Percentiles rank a stretch among this genome's conserved stretches.
Evolutionary conservation across 1,140 invertebrate genomes (phyloP).

Genomic region (Listronotus oregonensis): DNA sequence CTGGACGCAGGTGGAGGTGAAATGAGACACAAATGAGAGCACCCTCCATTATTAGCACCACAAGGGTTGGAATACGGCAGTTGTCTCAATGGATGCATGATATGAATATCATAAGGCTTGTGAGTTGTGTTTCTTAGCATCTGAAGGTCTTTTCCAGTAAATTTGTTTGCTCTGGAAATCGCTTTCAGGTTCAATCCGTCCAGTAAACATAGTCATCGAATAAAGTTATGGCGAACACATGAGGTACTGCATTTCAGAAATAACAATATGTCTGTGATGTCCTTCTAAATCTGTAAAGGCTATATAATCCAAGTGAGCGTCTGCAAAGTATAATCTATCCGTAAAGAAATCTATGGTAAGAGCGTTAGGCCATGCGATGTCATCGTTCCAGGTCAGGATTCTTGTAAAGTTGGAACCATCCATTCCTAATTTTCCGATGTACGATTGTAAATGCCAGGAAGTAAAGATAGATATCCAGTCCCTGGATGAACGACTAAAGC

Average conservation of each 20-base stretch:
- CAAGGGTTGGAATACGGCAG: slow-evolving; percentile 89
- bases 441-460: slow-evolving; percentile 95
- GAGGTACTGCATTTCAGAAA: slow-evolving; percentile 81
- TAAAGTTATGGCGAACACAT: slow-evolving; percentile 91
- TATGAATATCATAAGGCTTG: slow-evolving; percentile 91
- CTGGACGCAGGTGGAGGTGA: slow-evolving; percentile 77
- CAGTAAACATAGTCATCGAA: slow-evolving; percentile 96
- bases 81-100: slow-evolving; percentile 86
- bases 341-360: slow-evolving; percentile 97
- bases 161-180: slow-evolving; percentile 85
- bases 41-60: slow-evolving; percentile 91
- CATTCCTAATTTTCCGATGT: slow-evolving; percentile 97
- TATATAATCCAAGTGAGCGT: slow-evolving; percentile 98
- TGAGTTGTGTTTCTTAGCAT: slow-evolving; percentile 90
- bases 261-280: slow-evolving; percentile 77
- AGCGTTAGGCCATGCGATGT: slow-evolving; percentile 98
- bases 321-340: slow-evolving; percentile 93
- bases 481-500: slow-evolving; percentile 94
- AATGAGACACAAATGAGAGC: slow-evolving; percentile 94
- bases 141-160: slow-evolving; percentile 78
- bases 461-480: slow-evolving; percentile 92
- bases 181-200: slow-evolving; percentile 97
- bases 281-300: slow-evolving; percentile 92
- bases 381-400: slow-evolving; percentile 90
- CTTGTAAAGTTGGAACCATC: slow-evolving; percentile 91